Evolutionary conservation across 2,888 invertebrate genomes (phyloP), one percentile per base, ranked within the genome.

Genomic region (Geophilus truncorum): DNA sequence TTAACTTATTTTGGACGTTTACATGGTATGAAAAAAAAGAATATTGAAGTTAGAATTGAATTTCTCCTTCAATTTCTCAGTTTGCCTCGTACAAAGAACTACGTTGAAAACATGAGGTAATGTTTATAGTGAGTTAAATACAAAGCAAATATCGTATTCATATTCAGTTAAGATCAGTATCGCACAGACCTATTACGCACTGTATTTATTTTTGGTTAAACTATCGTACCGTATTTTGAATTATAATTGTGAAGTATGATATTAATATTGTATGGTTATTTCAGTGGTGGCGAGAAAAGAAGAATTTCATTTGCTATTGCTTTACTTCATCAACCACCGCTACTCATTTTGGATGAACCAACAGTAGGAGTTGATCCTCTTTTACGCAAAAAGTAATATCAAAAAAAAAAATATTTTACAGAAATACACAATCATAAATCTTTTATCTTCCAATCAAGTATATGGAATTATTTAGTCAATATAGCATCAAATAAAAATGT

Each of bases 341-440:
- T 83, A 7, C 70, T 84, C 15, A 85, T 88, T 78, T 84, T 88
- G 18, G 88, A 88, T 84, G 88, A 88, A 82, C 88, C 88, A 1
- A 88, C 88, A 4, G 88, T 88, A 2, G 88, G 88, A 0, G 88
- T 88, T 10, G 88, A 88, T 83, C 88, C 88, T 0, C 80, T 88
- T 3, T 84, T 88, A 6, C 84, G 88, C 83, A 86, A 86, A 83
- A 86, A 84, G 81, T 80, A n/a, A n/a, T n/a, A n/a, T n/a, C n/a
- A n/a, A n/a, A n/a, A n/a, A 78, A 28, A 23, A 21, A 2, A 12
- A 75, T 1, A n/a, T 18, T 3, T 25, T 30, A n/a, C n/a, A n/a
- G n/a, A n/a, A n/a, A 18, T n/a, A n/a, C n/a, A n/a, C n/a, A n/a
- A n/a, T n/a, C n/a, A n/a, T 15, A 15, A n/a, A n/a, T 10, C 1